phyloP scores from a whole-genome alignment of 2,888 invertebrate genomes.

The Apamea crenata region DNA sequence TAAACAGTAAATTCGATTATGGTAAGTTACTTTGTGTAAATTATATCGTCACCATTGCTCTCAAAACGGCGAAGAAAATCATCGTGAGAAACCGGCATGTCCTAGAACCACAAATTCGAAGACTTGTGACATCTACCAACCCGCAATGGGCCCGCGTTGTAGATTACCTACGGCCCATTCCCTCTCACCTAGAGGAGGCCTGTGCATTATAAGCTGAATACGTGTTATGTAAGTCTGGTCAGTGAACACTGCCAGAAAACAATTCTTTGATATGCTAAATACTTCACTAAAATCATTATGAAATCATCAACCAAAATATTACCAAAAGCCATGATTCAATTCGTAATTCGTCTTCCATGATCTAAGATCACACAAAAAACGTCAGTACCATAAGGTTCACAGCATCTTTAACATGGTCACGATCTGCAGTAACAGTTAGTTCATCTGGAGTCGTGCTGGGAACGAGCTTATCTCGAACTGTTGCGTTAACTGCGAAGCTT shows the following conservation, averaged over 20 bases:
- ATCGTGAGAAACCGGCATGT: too few relatives aligned
- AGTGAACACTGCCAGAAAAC: not conserved
- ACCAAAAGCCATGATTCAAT: conserved; percentile 15
- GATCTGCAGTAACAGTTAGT: conserved; percentile 50
- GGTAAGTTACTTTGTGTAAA: not conserved
- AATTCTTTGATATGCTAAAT: not conserved
- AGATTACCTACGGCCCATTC: too few relatives aligned
- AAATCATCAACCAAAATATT: not conserved
- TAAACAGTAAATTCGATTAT: not conserved
- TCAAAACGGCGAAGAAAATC: too few relatives aligned
- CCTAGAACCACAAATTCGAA: too few relatives aligned
- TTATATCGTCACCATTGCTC: too few relatives aligned
- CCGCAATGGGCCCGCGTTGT: too few relatives aligned
- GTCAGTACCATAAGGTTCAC: conserved; percentile 26
- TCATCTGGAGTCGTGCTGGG: conserved; percentile 61
- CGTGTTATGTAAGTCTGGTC: not conserved
- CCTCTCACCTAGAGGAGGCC: too few relatives aligned
- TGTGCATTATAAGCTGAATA: too few relatives aligned
- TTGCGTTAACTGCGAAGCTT: conserved; percentile 50
- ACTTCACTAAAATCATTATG: not conserved
- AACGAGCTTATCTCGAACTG: conserved; percentile 42
- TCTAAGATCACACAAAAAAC: conserved; percentile 37
- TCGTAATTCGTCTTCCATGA: not conserved
- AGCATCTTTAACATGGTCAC: conserved; percentile 46
- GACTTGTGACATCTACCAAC: too few relatives aligned